A percentile compares a stretch with the other conserved stretches of the same genome.
Evolutionary conservation across 1,140 invertebrate genomes (phyloP).

Genomic region (Drosophila varians): DNA sequence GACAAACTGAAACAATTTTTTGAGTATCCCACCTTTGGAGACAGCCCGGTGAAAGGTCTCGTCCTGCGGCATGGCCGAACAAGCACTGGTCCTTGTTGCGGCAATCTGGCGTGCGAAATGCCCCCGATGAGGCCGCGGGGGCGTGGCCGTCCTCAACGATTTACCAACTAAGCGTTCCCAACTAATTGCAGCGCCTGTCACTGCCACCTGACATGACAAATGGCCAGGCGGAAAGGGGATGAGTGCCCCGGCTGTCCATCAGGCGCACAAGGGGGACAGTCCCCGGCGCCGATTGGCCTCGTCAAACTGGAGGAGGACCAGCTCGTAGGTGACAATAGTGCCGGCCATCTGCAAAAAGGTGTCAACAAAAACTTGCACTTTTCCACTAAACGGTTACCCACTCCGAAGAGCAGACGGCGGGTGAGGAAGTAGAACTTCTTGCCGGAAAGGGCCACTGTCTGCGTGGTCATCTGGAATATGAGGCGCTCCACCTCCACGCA

Average conservation of each 20-base stretch:
- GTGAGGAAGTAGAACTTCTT: slow-evolving; percentile 88
- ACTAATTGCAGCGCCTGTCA: slow-evolving; percentile 66
- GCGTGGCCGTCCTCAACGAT: slow-evolving; percentile 48
- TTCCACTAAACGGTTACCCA: slow-evolving; percentile 72
- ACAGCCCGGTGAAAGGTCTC: slow-evolving; percentile 68
- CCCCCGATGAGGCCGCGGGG: slow-evolving; percentile 5
- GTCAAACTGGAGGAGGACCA: slow-evolving; percentile 87
- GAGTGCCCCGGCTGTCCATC: slow-evolving; percentile 17
- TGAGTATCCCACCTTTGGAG: slow-evolving; percentile 48
- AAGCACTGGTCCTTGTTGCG: slow-evolving; percentile 23
- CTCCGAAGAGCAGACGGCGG: slow-evolving; percentile 86
- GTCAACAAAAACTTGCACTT: slow-evolving; percentile 44
- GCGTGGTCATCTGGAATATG: slow-evolving; percentile 78
- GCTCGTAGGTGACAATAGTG: slow-evolving; percentile 89
- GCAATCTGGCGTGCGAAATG: slow-evolving; percentile 15
- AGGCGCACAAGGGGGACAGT: slow-evolving; percentile 62
- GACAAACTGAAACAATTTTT: not conserved
- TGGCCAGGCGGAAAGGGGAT: slow-evolving; percentile 12
- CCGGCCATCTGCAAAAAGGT: slow-evolving; percentile 82
- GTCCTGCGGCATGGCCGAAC: slow-evolving; percentile 59
- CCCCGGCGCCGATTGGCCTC: slow-evolving; percentile 76
- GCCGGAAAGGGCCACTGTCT: slow-evolving; percentile 85
- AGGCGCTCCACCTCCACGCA: slow-evolving; percentile 84
- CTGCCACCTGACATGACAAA: slow-evolving; percentile 63
- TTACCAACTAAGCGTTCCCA: slow-evolving; percentile 59